Evolutionary conservation across 2,888 invertebrate species (phyloP).

Genomic region (Amphimallon solstitiale): DNA sequence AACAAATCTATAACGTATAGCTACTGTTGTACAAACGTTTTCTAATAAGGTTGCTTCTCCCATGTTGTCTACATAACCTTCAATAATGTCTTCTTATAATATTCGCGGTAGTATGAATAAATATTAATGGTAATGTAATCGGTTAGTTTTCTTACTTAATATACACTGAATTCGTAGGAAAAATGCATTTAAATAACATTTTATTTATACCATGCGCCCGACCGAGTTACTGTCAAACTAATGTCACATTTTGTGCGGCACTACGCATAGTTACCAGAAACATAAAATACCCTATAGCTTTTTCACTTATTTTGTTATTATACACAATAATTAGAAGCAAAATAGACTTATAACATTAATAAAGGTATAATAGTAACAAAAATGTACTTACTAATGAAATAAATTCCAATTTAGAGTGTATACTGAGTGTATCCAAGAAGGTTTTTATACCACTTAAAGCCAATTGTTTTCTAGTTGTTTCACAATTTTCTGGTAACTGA

Average conservation of each 20-base stretch:
- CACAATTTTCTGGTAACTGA: conserved; percentile 64
- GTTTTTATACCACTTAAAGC: conserved; percentile 74
- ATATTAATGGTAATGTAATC: conserved; percentile 7
- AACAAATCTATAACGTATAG: conserved; percentile 59
- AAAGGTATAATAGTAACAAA: background rate
- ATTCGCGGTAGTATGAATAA: background rate
- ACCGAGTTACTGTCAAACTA: conserved; percentile 29
- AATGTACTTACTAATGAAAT: conserved; percentile 71
- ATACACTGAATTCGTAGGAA: conserved; percentile 6
- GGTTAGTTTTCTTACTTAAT: background rate
- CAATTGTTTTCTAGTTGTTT: conserved; percentile 70
- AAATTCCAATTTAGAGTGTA: conserved; percentile 76
- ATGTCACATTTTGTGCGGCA: conserved; percentile 17
- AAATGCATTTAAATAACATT: conserved; percentile 15
- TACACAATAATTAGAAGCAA: background rate
- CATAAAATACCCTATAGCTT: conserved; percentile 5
- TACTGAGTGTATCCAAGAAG: conserved; percentile 72
- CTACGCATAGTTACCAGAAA: background rate
- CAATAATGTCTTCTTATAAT: conserved; percentile 2
- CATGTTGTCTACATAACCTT: conserved; percentile 53
- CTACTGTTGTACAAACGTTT: conserved; percentile 56
- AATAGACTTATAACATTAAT: background rate
- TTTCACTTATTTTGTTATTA: background rate
- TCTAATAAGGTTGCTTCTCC: conserved; percentile 54
- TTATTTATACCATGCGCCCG: conserved; percentile 34